A percentile compares a stretch with the other conserved stretches of the same genome.
These are phyloP conservation scores for Agapostemon virescens DNA, from an alignment of 2,888 invertebrate species.

Conservation along the genomic window DNA sequence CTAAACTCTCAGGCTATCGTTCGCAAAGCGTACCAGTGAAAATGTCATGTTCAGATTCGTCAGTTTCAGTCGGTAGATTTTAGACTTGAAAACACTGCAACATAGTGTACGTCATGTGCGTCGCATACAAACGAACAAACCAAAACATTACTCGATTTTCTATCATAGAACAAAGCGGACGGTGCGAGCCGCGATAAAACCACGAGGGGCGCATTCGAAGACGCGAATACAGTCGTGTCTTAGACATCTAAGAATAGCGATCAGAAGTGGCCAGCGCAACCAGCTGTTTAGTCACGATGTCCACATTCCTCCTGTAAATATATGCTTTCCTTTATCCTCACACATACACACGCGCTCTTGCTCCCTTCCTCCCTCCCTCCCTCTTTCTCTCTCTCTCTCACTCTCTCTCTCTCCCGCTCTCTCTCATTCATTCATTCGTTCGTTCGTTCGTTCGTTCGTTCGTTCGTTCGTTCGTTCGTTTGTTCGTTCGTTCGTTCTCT, in stretches of 20 bases:
- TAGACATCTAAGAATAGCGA: constrained; percentile 42
- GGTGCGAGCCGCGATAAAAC: background rate
- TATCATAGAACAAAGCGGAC: background rate
- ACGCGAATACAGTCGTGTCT: background rate
- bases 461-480: no score
- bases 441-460: no score
- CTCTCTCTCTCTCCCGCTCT: no score
- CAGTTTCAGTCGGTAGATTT: background rate
- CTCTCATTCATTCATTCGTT: no score
- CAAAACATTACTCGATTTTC: background rate
- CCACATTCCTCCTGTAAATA: constrained; percentile 52
- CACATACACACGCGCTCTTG: background rate
- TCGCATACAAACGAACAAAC: background rate
- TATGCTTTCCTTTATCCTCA: background rate
- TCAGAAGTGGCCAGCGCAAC: constrained; percentile 24
- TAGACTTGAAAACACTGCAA: background rate
- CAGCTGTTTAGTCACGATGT: constrained; percentile 29
- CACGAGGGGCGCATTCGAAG: constrained; percentile 13
- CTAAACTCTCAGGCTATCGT: background rate
- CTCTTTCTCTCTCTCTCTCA: background rate
- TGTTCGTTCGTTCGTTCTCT: no score
- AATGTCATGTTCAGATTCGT: background rate
- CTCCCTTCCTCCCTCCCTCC: background rate
- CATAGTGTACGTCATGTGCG: background rate
- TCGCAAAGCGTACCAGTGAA: background rate